Evolutionary conservation across 2,888 invertebrate genomes (phyloP), one percentile per base, ranked within the genome.

Genomic region (Danaus chrysippus): DNA sequence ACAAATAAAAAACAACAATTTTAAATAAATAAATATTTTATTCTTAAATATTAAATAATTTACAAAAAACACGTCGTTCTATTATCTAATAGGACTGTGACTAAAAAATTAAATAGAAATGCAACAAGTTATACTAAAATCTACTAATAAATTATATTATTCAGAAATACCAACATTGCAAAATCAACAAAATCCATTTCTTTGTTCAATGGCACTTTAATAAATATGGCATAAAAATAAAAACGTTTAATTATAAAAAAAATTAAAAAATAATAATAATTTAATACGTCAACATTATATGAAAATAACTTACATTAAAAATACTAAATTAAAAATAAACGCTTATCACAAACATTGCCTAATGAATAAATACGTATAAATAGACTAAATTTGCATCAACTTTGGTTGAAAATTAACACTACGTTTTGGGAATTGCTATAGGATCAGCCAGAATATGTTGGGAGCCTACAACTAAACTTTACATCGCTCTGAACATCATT

Each of bases 371-470:
- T 65, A 70, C 46, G 58, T 62, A 63, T 65, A 61, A 64, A 53
- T 65, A 72, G 68, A 73, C 73, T 84, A 70, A 83, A 79, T 79
- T 78, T 80, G 80, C 73, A 77, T 78, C 81, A 87, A 82, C 90
- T 91, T 91, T 91, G 90, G 90, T 89, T 81, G 86, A 78, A 82
- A 72, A 82, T 87, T 89, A 89, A 82, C 76, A 76, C 89, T 90
- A 89, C 82, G 82, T 86, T 86, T 87, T 84, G 86, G 79, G 76
- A 64, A 64, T 64, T 62, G 56, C 61, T 49, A 59, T 53, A 57
- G 6, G 11, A 56, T 53, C 9, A 17, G 60, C 53, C 19, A 42
- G 54, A 6, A 10, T 42, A 10, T 55, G 23, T 52, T 42, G 52
- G 17, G 58, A 34, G 19, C 58, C n/a, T 1, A n/a, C n/a, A 10